These are phyloP conservation scores for Callaeas wilsoni DNA, from an alignment of 2,113 vertebrate species.

Conservation along the genomic window DNA sequence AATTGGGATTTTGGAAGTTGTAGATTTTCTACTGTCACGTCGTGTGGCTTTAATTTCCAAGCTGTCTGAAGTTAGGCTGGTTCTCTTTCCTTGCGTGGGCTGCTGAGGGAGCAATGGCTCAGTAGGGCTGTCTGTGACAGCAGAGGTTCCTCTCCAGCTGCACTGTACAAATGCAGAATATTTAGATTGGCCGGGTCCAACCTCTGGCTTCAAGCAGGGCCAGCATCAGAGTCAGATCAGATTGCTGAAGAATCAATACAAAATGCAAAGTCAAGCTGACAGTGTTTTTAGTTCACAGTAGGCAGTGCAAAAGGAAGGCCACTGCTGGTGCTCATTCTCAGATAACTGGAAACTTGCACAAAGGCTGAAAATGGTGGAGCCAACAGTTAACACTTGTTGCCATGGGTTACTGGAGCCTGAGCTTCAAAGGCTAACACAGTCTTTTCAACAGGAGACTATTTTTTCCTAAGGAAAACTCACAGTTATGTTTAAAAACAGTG, in stretches of 20 bases:
- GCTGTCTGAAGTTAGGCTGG: not conserved
- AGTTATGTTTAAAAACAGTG: not conserved
- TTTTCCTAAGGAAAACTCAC: not conserved
- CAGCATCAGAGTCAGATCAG: not conserved
- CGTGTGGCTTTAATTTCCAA: conserved; percentile 30
- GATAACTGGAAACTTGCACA: not conserved
- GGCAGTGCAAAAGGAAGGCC: not conserved
- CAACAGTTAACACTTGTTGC: not conserved
- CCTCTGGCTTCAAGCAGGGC: not conserved
- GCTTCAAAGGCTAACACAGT: not conserved
- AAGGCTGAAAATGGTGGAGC: conserved; percentile 8
- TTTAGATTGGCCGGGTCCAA: not conserved
- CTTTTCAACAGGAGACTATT: not conserved
- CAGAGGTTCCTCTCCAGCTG: conserved; percentile 10
- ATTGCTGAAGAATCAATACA: conserved; percentile 13
- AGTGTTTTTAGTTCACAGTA: not conserved
- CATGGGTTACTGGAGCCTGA: not conserved
- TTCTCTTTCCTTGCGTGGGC: not conserved
- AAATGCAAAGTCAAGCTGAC: conserved; percentile 27
- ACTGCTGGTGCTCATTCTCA: not conserved
- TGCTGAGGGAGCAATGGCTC: conserved; percentile 7
- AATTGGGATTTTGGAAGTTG: not conserved
- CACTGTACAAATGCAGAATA: not conserved
- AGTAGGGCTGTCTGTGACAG: not conserved
- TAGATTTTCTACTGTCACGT: not conserved